These are phyloP conservation scores for Prinia subflava DNA, from an alignment of 2,113 vertebrate genomes.

Conservation along the genomic window DNA sequence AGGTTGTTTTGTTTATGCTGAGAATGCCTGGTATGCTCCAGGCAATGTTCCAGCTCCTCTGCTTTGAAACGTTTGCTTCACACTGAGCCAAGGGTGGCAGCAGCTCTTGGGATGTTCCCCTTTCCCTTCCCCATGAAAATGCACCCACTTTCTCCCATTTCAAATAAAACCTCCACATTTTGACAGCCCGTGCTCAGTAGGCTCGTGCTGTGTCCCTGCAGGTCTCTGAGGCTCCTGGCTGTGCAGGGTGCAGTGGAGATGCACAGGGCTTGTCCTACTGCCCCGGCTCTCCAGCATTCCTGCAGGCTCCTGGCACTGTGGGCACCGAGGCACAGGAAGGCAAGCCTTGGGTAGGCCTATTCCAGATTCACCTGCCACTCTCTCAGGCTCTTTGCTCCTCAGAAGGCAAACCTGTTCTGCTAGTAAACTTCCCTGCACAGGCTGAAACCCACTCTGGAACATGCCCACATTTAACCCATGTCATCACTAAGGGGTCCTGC, in stretches of 20 bases:
- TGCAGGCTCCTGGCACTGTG: neutral
- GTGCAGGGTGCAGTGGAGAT: neutral
- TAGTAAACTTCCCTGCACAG: neutral
- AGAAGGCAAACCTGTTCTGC: neutral
- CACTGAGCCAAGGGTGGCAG: neutral
- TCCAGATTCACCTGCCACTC: neutral
- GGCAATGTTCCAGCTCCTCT: neutral
- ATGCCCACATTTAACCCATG: neutral
- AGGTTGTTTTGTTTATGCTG: neutral
- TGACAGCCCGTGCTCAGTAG: neutral
- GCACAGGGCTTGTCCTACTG: neutral
- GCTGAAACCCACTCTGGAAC: neutral
- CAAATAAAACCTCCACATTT: fast-evolving
- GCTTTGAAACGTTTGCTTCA: neutral
- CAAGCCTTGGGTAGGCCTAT: neutral
- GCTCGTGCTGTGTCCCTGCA: fast-evolving
- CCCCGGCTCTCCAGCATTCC: neutral
- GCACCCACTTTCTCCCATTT: neutral
- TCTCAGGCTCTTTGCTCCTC: neutral
- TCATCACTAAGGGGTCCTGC: neutral
- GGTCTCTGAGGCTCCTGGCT: neutral
- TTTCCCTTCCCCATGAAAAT: neutral
- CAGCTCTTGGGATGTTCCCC: neutral
- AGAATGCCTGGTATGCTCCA: neutral
- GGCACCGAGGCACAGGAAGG: neutral